Evolutionary conservation across 1,140 invertebrate species (phyloP).

Genomic region (Proales similis): DNA sequence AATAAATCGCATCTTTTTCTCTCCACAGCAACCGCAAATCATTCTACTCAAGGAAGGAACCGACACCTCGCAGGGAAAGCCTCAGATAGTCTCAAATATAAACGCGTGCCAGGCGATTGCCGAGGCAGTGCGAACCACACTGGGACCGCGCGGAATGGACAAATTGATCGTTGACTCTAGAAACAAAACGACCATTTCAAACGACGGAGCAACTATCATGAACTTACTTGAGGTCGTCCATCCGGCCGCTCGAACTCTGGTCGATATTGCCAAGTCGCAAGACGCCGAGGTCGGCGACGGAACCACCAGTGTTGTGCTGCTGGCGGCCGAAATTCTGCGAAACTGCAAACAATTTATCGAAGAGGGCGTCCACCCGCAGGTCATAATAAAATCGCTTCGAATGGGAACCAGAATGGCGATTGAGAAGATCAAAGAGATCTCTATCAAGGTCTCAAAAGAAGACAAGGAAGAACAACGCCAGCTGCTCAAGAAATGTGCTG

Average conservation of each 20-base stretch:
- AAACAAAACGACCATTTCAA: conserved; percentile 84
- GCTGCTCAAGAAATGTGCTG: conserved; percentile 84
- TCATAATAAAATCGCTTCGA: conserved; percentile 78
- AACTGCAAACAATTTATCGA: conserved; percentile 89
- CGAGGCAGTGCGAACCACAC: conserved; percentile 87
- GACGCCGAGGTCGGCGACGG: conserved; percentile 99
- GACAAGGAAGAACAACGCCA: conserved; percentile 60
- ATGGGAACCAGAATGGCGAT: conserved; percentile 71
- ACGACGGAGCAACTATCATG: conserved; percentile 98
- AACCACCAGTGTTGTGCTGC: conserved; percentile 86
- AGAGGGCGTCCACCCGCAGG: conserved; percentile 88
- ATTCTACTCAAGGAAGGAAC: conserved; percentile 96
- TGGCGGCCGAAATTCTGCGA: conserved; percentile 91
- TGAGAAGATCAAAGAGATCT: conserved; percentile 74
- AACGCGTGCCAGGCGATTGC: conserved; percentile 95
- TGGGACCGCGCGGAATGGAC: conserved; percentile 98
- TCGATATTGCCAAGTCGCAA: conserved; percentile 98
- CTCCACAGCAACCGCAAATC: conserved; percentile 80
- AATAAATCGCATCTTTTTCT: background rate
- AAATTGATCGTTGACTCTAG: conserved; percentile 81
- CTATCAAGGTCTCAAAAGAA: conserved; percentile 63
- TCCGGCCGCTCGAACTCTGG: conserved; percentile 90
- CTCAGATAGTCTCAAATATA: conserved; percentile 94
- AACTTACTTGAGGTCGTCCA: conserved; percentile 93
- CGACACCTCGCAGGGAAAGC: conserved; percentile 86